Percentiles rank a stretch among this genome's conserved stretches.
Conservation (phyloP, 2,888 invertebrate species). For the Automeris io region DNA sequence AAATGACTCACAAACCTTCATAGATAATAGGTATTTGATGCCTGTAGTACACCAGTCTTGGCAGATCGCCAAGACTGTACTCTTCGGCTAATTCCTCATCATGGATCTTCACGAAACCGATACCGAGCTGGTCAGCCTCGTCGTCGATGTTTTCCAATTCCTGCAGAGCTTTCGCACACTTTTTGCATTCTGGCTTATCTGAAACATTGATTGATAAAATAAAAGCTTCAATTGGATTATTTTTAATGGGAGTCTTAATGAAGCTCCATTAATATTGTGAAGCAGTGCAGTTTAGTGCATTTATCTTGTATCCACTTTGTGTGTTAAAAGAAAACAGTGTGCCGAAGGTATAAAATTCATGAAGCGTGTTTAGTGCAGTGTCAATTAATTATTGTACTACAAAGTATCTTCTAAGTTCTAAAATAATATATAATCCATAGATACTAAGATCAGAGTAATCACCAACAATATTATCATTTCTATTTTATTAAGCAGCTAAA, state of each 20-base stretch:
- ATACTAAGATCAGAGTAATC: slow-evolving; percentile 4
- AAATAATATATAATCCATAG: slow-evolving; percentile 2
- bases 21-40: slow-evolving; percentile 96
- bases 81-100: slow-evolving; percentile 94
- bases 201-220: slow-evolving; percentile 33
- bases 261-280: slow-evolving; percentile 47
- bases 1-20: slow-evolving; percentile 82
- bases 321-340: slow-evolving; percentile 52
- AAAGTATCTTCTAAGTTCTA: background rate
- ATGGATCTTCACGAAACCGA: slow-evolving; percentile 96
- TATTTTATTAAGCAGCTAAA: slow-evolving; percentile 11
- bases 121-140: slow-evolving; percentile 94
- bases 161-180: slow-evolving; percentile 92
- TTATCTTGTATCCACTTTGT: slow-evolving; percentile 36
- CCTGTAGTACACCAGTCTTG: slow-evolving; percentile 94
- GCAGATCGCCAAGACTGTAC: slow-evolving; percentile 92
- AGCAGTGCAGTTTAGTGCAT: slow-evolving; percentile 68
- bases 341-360: slow-evolving; percentile 3
- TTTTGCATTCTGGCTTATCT: slow-evolving; percentile 96
- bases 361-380: slow-evolving; percentile 24
- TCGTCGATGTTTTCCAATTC: slow-evolving; percentile 96
- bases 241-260: slow-evolving; percentile 20
- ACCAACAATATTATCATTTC: slow-evolving; percentile 9
- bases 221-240: slow-evolving; percentile 8
- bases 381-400: slow-evolving; percentile 11